These are phyloP conservation scores for Phaetusa simplex DNA, from an alignment of 2,113 vertebrate genomes.

Conservation along the genomic window DNA sequence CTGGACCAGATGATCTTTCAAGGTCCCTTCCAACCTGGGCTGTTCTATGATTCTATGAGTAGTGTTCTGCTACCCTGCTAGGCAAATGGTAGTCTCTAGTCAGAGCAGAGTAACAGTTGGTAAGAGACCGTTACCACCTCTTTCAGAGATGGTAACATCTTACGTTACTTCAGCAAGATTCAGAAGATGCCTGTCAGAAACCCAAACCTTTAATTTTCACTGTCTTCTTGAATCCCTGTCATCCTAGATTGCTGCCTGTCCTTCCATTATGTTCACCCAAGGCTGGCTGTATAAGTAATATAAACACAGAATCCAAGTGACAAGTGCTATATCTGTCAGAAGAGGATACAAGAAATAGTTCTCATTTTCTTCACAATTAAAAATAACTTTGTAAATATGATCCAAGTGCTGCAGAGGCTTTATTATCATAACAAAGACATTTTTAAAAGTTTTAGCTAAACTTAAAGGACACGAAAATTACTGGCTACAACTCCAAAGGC, in stretches of 20 bases:
- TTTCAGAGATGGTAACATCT: neutral
- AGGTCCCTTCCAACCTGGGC: neutral
- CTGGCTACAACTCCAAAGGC: neutral
- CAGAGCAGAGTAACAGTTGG: neutral
- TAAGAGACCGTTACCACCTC: neutral
- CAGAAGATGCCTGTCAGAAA: constrained; percentile 41
- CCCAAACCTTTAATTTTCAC: constrained; percentile 20
- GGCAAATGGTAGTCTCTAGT: neutral
- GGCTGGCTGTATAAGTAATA: neutral
- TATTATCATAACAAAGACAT: neutral
- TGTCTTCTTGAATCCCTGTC: constrained; percentile 24
- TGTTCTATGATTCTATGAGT: neutral
- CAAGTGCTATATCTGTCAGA: neutral
- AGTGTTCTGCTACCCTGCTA: neutral
- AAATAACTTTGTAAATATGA: neutral
- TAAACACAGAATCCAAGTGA: neutral
- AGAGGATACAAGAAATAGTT: neutral
- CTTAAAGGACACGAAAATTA: neutral
- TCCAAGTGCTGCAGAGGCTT: neutral
- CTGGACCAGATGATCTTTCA: neutral
- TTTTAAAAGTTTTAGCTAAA: neutral
- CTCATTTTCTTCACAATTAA: neutral
- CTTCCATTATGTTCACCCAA: constrained; percentile 24
- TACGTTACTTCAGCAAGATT: constrained; percentile 7
- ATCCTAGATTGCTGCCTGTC: constrained; percentile 39